These are phyloP conservation scores for Bungarus multicinctus DNA, from an alignment of 2,113 vertebrate genomes.

Conservation along the genomic window DNA sequence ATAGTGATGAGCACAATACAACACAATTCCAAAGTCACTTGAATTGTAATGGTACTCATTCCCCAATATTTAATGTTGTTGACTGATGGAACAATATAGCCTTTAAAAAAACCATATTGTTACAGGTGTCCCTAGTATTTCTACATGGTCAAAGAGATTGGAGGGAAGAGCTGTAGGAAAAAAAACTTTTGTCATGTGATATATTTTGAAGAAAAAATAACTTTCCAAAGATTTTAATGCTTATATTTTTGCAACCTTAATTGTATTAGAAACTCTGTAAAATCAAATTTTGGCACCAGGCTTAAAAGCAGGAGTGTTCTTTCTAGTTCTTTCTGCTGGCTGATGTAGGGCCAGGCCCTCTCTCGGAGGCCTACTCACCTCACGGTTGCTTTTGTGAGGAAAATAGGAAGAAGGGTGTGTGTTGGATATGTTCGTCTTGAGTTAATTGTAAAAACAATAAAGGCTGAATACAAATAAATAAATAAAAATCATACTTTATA, in stretches of 20 bases:
- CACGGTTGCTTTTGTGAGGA: neutral
- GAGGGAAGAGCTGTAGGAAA: neutral
- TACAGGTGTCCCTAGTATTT: neutral
- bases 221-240: neutral
- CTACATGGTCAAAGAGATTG: neutral
- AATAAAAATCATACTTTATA: neutral
- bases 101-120: neutral
- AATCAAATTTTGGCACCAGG: neutral
- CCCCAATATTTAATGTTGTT: neutral
- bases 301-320: neutral
- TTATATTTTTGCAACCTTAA: neutral
- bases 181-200: neutral
- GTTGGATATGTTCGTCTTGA: neutral
- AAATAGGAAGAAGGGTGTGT: neutral
- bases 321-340: neutral
- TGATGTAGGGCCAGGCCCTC: neutral
- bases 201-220: neutral
- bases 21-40: neutral
- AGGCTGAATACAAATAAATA: neutral
- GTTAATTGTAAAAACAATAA: neutral
- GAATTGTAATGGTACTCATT: neutral
- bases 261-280: neutral
- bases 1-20: neutral
- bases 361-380: neutral
- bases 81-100: neutral